Base-by-base conservation (phyloP, 2,888 invertebrate genomes). In the Drosophila stalkeri region DNA sequence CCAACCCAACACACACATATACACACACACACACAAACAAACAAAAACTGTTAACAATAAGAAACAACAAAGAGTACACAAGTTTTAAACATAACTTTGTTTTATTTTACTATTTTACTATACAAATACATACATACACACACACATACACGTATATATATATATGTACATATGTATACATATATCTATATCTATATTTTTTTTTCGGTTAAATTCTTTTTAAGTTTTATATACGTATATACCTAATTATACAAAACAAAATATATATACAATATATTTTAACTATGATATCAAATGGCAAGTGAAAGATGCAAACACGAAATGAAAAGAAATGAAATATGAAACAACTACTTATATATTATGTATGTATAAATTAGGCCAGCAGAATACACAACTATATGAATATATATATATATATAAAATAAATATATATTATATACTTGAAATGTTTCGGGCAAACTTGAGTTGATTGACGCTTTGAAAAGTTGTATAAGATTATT, bases 121-220 rank as follows among this genome's bases (percentile, higher is more conserved):
- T 66, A 67, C 39, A 65, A 56, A 76, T 54, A 49, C 49, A 49
- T n/a, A 39, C 35, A 31, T 8, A 33, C 33, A 46, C 55, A 55
- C 44, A 35, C 35, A 46, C 35, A 59, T 7, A 49, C 39, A 65
- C 54, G 39, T 27, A 65, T 14, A 62, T 11, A 62, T 11, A 65
- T 55, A 61, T 37, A 62, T 60, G 9, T 69, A 59, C 35, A 54
- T 39, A 16, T 68, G 46, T 51, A 44, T 57, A 37, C 9, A 55
- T 27, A 57, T n/a, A 64, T 23, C 61, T 59, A 72, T 37, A 61
- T 64, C 16, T 64, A 33, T 44, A 47, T 47, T 75, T 74, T 69
- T 64, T 69, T 82, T 84, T 84, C 82, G 84, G 86, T 85, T 88
- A 89, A 81, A 89, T 81, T 86, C 77, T 75, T 88, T 81, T 81